Base-by-base conservation (phyloP, 2,888 invertebrate species). In the Hirudinaria manillensis region DNA sequence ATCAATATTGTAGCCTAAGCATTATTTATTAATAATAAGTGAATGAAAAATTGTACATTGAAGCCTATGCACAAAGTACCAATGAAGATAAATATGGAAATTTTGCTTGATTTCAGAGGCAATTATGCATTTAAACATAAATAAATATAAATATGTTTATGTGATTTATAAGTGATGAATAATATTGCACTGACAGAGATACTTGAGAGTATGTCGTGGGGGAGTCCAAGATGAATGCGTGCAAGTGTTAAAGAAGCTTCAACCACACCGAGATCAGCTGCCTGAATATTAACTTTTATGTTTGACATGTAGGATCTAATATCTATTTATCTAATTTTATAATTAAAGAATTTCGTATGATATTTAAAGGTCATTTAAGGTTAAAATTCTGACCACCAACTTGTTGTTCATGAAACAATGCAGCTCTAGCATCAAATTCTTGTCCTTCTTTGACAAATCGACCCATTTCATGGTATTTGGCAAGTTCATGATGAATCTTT, bases 401-500 rank as follows among this genome's bases (percentile, higher is more conserved):
- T 76, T 86, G 85, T 77, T 86, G 84, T 81, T 89, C 84, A 65
- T 78, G 78, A 80, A 84, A 89, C 53, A 88, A 80, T n/a, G 87
- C 88, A 4, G 88, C 86, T 74, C 86, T 84, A 80, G 84, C 83
- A 81, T 88, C 88, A n/a, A 82, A 84, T 80, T 88, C 88, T n/a
- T 82, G 81, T 29, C 77, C 77, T 29, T 77, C 77, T 38, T 79
- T 76, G 56, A 81, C 80, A 79, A 88, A 88, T 16, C 88, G 83
- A 19, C 87, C 87, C 27, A 87, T 79, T 80, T 88, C 88, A 78
- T 88, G 87, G 81, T 88, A 88, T 78, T 87, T 86, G n/a, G 87
- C 86, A 80, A 88, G 81, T 78, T 88, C 88, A 79, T 88, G 85
- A 80, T 88, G 88, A 72, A 88, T 83, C 86, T 87, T 76, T 38